These are phyloP conservation scores for Lepeophtheirus nordmannii DNA, from an alignment of 2,888 invertebrate genomes.

Conservation along the genomic window DNA sequence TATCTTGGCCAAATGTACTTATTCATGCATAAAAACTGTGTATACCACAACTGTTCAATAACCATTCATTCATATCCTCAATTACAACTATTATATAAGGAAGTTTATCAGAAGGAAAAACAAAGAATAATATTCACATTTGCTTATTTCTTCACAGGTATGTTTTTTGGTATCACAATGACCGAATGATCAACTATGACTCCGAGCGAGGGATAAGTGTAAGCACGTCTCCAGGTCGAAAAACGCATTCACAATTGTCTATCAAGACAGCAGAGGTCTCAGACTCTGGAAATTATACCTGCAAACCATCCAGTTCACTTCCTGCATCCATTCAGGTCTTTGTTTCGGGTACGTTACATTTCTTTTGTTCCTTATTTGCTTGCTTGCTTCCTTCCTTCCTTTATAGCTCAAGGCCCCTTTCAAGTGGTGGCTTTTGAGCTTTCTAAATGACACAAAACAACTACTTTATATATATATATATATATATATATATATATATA, in stretches of 20 bases:
- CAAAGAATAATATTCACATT: not conserved
- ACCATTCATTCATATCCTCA: no score
- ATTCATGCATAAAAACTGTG: no score
- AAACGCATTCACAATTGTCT: conserved; percentile 15
- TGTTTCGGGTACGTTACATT: conserved; percentile 15
- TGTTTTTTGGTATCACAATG: conserved; percentile 21
- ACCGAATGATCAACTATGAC: conserved; percentile 22
- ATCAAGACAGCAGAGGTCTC: conserved; percentile 7
- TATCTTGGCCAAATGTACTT: no score
- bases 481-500: no score
- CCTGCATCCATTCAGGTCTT: conserved; percentile 23
- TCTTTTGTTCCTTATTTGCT: not conserved
- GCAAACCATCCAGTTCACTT: conserved; percentile 11
- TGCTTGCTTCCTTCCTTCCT: no score
- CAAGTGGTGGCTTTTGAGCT: no score
- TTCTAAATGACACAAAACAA: no score
- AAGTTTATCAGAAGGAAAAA: no score
- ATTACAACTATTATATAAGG: no score
- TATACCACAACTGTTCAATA: no score
- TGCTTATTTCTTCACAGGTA: not conserved
- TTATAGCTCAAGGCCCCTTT: no score
- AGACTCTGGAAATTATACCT: conserved; percentile 21
- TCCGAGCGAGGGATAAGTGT: conserved; percentile 13
- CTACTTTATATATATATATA: no score
- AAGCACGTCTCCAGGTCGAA: conserved; percentile 17